phyloP scores from a whole-genome alignment of 2,797 vertebrate species.

The Hephaestus fuliginosus region DNA sequence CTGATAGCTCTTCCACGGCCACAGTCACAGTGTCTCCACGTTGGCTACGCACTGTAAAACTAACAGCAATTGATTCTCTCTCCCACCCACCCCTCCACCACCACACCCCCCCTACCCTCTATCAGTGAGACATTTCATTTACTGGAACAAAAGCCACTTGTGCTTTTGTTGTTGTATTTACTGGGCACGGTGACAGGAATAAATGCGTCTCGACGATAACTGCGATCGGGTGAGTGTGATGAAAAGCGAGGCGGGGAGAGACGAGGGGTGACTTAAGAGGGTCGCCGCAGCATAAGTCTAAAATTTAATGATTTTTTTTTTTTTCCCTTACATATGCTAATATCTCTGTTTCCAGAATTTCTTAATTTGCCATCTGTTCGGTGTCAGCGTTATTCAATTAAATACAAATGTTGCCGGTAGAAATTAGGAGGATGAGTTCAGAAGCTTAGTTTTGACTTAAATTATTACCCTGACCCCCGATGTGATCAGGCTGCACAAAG shows the following conservation, averaged over 20 bases:
- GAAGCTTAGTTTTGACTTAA: slow-evolving; percentile 36
- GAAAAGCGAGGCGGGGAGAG: slow-evolving; percentile 19
- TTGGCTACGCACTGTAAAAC: slow-evolving; percentile 58
- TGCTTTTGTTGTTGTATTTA: slow-evolving; percentile 63
- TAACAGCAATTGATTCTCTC: slow-evolving; percentile 67
- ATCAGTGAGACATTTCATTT: slow-evolving; percentile 69
- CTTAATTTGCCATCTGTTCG: slow-evolving; percentile 44
- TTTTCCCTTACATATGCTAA: slow-evolving; percentile 19
- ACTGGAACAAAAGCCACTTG: slow-evolving; percentile 68
- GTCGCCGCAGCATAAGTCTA: slow-evolving; percentile 22
- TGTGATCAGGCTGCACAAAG: slow-evolving; percentile 20
- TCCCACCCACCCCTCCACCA: background rate
- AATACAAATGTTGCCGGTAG: slow-evolving; percentile 27
- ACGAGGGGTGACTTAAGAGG: slow-evolving; percentile 16
- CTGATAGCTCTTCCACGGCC: slow-evolving; percentile 67
- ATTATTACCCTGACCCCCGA: slow-evolving; percentile 26
- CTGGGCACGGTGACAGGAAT: slow-evolving; percentile 59
- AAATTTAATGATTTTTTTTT: slow-evolving; percentile 31
- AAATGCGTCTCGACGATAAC: slow-evolving; percentile 51
- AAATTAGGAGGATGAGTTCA: slow-evolving; percentile 4
- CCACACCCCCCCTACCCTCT: background rate
- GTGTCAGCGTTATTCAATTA: slow-evolving; percentile 19
- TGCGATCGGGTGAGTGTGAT: slow-evolving; percentile 43
- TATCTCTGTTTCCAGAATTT: slow-evolving; percentile 31
- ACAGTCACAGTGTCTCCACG: slow-evolving; percentile 64